Conservation (phyloP, 2,888 invertebrate species). For the Campoplex capitator region DNA sequence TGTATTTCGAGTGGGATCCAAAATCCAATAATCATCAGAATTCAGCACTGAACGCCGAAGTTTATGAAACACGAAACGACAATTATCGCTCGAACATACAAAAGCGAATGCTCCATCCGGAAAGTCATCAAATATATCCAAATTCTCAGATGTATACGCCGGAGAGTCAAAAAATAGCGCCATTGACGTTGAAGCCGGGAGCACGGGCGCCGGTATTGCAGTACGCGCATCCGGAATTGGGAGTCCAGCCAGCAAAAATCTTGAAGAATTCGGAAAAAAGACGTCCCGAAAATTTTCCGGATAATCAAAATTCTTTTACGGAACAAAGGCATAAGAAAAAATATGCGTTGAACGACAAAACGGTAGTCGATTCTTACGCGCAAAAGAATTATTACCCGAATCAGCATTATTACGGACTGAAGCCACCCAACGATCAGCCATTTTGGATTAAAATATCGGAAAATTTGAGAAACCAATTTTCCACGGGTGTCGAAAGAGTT, state of each 20-base stretch:
- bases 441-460: conserved; percentile 91
- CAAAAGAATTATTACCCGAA: conserved; percentile 81
- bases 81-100: conserved; percentile 87
- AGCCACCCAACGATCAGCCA: conserved; percentile 87
- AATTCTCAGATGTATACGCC: conserved; percentile 89
- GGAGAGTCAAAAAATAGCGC: conserved; percentile 86
- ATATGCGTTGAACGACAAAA: conserved; percentile 81
- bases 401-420: conserved; percentile 86
- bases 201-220: conserved; percentile 91
- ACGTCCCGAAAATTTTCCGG: conserved; percentile 77
- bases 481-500: conserved; percentile 89
- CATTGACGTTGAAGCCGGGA: conserved; percentile 89
- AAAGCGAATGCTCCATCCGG: conserved; percentile 90
- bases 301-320: conserved; percentile 76
- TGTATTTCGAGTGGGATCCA: conserved; percentile 81
- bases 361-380: conserved; percentile 79
- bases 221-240: conserved; percentile 92
- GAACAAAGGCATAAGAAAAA: conserved; percentile 82
- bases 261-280: conserved; percentile 80
- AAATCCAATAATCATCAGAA: conserved; percentile 76
- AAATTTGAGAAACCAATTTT: conserved; percentile 90
- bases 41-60: conserved; percentile 78
- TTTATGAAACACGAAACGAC: conserved; percentile 79
- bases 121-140: conserved; percentile 86
- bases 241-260: conserved; percentile 90